Evolutionary conservation across 2,888 invertebrate genomes (phyloP).

Genomic region (Standfussiana lucernea): DNA sequence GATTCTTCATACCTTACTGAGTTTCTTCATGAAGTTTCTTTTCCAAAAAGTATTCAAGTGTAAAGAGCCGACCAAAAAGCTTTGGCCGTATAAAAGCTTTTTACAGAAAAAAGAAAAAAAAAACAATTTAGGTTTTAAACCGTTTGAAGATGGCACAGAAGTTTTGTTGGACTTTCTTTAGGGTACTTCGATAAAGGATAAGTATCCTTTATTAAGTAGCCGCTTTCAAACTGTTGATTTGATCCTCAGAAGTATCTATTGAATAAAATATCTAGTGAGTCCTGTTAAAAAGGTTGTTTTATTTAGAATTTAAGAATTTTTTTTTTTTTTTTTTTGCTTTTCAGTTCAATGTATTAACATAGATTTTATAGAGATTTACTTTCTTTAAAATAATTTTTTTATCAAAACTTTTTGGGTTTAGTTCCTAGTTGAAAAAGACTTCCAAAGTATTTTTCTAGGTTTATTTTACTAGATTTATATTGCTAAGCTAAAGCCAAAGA

Average conservation of each 20-base stretch:
- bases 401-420: background rate
- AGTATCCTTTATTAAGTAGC: constrained; percentile 50
- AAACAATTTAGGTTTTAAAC: constrained; percentile 40
- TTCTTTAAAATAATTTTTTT: background rate
- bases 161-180: constrained; percentile 20
- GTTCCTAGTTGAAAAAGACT: background rate
- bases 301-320: constrained; percentile 14
- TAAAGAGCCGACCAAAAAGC: constrained; percentile 40
- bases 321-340: background rate
- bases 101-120: constrained; percentile 12
- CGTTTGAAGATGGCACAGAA: constrained; percentile 10
- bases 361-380: background rate
- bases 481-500: background rate
- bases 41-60: constrained; percentile 27
- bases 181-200: constrained; percentile 19
- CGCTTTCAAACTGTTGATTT: constrained; percentile 40
- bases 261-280: constrained; percentile 36
- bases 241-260: constrained; percentile 13
- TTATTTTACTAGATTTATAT: background rate
- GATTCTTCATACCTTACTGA: constrained; percentile 7
- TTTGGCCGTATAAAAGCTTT: constrained; percentile 10
- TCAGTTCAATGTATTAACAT: background rate
- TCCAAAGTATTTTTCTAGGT: background rate
- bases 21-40: constrained; percentile 6
- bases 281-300: constrained; percentile 15